phyloP scores from a whole-genome alignment of 37 sponge, comb jelly and placozoan genomes.

The Tethya wilhelma region DNA sequence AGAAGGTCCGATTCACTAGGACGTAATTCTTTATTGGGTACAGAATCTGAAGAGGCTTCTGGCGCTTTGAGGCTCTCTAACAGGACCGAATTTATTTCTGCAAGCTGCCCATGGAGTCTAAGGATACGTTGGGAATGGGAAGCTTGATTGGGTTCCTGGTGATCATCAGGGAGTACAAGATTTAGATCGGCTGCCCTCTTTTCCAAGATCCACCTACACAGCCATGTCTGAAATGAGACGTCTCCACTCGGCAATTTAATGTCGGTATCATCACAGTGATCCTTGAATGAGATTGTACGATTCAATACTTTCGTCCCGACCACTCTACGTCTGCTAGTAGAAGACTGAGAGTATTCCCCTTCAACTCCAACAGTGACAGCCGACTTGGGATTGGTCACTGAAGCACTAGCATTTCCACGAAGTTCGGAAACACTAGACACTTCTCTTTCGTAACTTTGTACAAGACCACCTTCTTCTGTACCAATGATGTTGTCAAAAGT shows the following conservation, averaged over 20 bases:
- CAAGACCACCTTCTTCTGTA: slow-evolving; percentile 59
- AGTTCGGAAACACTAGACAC: slow-evolving; percentile 14
- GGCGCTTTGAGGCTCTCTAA: too few species aligned
- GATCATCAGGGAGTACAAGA: too few species aligned
- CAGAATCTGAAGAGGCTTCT: too few species aligned
- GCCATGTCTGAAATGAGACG: slow-evolving; percentile 7
- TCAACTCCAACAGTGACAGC: slow-evolving; percentile 47
- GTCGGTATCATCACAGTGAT: slow-evolving; percentile 25
- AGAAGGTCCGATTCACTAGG: too few species aligned
- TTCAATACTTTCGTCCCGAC: slow-evolving; percentile 42
- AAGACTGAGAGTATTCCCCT: slow-evolving; percentile 11
- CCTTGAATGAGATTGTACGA: slow-evolving; percentile 57
- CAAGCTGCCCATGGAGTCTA: too few species aligned
- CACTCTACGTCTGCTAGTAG: slow-evolving; percentile 9
- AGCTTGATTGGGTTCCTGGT: too few species aligned
- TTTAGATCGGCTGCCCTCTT: too few species aligned
- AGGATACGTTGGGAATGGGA: too few species aligned
- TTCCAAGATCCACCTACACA: slow-evolving; percentile 7
- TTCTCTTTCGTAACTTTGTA: slow-evolving; percentile 37
- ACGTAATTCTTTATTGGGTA: too few species aligned
- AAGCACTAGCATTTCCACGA: slow-evolving; percentile 13
- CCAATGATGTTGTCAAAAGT: slow-evolving; percentile 31
- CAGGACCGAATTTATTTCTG: too few species aligned
- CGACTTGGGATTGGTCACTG: slow-evolving; percentile 5
- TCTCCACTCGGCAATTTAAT: neutral